These are phyloP conservation scores for Charadrius vociferus DNA, from an alignment of 2,113 vertebrate genomes.

Conservation along the genomic window DNA sequence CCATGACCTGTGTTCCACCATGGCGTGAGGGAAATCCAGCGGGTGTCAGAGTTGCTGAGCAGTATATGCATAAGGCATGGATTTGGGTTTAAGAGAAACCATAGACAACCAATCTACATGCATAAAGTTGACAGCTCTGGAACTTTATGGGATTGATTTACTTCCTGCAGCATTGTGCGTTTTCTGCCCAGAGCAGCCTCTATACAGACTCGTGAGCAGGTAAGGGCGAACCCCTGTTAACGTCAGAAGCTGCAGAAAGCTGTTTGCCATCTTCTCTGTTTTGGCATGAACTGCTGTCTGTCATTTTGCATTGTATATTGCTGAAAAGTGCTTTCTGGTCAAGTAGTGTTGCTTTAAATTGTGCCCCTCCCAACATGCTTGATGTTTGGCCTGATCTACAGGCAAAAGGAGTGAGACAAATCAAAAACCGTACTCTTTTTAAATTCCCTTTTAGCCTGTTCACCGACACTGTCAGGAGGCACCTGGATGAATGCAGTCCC, in stretches of 20 bases:
- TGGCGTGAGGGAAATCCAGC: neutral
- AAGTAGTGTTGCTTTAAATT: constrained; percentile 81
- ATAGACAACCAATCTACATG: neutral
- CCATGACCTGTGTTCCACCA: neutral
- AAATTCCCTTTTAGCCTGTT: constrained; percentile 78
- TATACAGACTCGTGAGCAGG: constrained; percentile 32
- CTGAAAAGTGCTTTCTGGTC: constrained; percentile 59
- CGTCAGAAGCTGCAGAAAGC: constrained; percentile 55
- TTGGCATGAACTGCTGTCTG: constrained; percentile 55
- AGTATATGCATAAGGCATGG: neutral
- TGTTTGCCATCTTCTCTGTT: constrained; percentile 40
- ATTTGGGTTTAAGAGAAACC: constrained; percentile 20
- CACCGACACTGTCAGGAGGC: constrained; percentile 75
- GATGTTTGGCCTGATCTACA: constrained; percentile 88
- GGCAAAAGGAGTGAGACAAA: constrained; percentile 84
- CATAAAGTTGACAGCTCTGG: constrained; percentile 44
- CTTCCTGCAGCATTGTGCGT: neutral
- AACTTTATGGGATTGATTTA: neutral
- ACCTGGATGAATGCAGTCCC: constrained; percentile 43
- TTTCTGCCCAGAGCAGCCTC: constrained; percentile 32
- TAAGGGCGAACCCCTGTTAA: constrained; percentile 39
- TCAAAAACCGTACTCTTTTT: constrained; percentile 76
- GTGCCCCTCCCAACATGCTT: constrained; percentile 88
- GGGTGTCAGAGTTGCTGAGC: neutral
- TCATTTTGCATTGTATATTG: constrained; percentile 69